Conservation (phyloP, 2,113 vertebrate genomes). For the Colius striatus region DNA sequence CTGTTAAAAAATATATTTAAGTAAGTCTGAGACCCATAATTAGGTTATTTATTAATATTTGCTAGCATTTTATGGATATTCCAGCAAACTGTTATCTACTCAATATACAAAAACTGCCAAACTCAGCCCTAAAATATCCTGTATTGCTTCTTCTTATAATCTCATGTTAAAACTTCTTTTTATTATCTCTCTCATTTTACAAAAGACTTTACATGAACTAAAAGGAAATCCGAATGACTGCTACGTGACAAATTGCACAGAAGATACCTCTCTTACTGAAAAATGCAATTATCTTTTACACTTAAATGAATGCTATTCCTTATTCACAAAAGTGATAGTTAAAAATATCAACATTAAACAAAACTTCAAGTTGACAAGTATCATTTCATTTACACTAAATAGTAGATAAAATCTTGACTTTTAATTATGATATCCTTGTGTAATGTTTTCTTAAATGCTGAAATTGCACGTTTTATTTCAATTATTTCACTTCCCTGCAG, state of each 20-base stretch:
- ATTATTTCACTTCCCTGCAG: background rate
- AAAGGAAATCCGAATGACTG: conserved; percentile 16
- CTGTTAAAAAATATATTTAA: background rate
- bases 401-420: background rate
- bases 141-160: background rate
- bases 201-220: background rate
- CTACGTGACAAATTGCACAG: background rate
- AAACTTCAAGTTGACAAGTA: background rate
- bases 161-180: background rate
- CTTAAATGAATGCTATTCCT: background rate
- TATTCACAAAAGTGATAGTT: background rate
- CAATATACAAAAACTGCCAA: background rate
- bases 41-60: conserved; percentile 11
- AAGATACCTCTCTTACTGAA: background rate
- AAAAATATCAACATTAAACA: conserved; percentile 19
- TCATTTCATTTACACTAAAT: background rate
- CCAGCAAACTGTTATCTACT: background rate
- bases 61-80: background rate
- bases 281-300: background rate
- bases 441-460: conserved; percentile 9
- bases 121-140: background rate
- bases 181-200: background rate
- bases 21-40: background rate
- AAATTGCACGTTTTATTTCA: conserved; percentile 19
- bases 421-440: background rate